Conservation (phyloP, 2,113 vertebrate genomes). For the Erpornis zantholeuca region DNA sequence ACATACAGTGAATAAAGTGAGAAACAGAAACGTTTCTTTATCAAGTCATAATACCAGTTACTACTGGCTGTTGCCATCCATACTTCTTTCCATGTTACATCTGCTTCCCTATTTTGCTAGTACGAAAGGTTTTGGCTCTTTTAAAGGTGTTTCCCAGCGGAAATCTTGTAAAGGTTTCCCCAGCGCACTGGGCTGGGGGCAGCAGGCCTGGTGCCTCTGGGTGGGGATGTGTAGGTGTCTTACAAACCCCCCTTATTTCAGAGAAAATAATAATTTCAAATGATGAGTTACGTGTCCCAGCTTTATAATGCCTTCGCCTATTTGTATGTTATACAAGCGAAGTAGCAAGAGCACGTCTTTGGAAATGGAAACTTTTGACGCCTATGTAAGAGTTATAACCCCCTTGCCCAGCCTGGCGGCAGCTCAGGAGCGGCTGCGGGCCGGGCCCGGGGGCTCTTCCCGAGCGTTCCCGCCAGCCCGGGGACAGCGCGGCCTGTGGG, state of each 20-base stretch:
- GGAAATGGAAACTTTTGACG: background rate
- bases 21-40: background rate
- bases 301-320: background rate
- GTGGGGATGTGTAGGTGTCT: fast-evolving
- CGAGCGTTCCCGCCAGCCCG: fast-evolving
- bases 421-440: fast-evolving
- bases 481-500: fast-evolving
- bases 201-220: fast-evolving
- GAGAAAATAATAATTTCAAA: background rate
- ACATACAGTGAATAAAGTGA: background rate
- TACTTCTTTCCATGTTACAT: background rate
- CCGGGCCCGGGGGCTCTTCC: fast-evolving
- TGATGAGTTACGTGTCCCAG: background rate
- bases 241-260: fast-evolving
- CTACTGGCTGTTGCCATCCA: background rate
- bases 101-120: background rate
- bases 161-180: too few relatives aligned
- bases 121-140: background rate
- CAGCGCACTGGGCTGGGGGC: fast-evolving
- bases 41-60: background rate
- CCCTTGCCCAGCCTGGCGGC: fast-evolving
- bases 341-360: background rate
- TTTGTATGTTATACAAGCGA: background rate
- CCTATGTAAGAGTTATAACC: fast-evolving
- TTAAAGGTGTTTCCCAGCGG: fast-evolving